Percentiles rank a stretch among this genome's conserved stretches.
These are phyloP conservation scores for human DNA, from an alignment of 2,113 vertebrate species.

Conservation along the genomic window GRCh38 chr6:46836001-46836500, in stretches of 20 bases:
- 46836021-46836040: too few relatives aligned
- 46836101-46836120: background rate
- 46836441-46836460: conserved; percentile 9
- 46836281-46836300: background rate
- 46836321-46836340: background rate
- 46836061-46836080: background rate
- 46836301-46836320: background rate
- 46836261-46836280: background rate
- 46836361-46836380: background rate
- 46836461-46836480: background rate
- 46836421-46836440: background rate
- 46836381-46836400: background rate
- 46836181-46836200: background rate
- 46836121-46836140: background rate
- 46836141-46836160: background rate
- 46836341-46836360: background rate
- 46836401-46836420: background rate
- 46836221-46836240: background rate
- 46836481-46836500: background rate
- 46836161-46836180: background rate
- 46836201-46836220: background rate
- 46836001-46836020: background rate
- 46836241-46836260: background rate
- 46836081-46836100: background rate
- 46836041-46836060: background rate